These are phyloP conservation scores for Drosophila quinaria DNA, from an alignment of 2,888 invertebrate genomes.

Conservation along the genomic window DNA sequence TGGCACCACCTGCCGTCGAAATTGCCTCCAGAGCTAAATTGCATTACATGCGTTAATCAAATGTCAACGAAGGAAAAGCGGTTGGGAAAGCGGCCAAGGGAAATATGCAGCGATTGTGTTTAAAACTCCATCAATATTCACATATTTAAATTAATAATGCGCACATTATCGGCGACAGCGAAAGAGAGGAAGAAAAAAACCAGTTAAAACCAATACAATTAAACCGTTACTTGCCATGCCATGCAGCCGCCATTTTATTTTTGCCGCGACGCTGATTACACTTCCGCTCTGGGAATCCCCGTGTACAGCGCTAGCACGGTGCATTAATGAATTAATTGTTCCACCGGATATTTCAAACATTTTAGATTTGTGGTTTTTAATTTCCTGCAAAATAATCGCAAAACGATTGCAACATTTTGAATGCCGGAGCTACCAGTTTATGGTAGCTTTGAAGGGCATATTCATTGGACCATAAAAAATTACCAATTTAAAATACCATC, in stretches of 20 bases:
- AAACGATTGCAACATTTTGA: constrained; percentile 32
- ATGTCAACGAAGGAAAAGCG: constrained; percentile 43
- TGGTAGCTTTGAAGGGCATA: background rate
- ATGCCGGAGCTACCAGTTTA: background rate
- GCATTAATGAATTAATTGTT: constrained; percentile 81
- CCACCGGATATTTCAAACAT: constrained; percentile 81
- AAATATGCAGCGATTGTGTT: constrained; percentile 32
- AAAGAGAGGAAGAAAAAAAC: background rate
- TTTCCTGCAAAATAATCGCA: constrained; percentile 76
- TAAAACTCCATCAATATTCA: constrained; percentile 72
- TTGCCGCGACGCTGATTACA: constrained; percentile 66
- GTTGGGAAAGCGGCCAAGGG: background rate
- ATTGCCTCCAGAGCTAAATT: constrained; percentile 54
- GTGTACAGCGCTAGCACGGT: constrained; percentile 17
- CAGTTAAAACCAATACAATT: constrained; percentile 35
- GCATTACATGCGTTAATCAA: constrained; percentile 72
- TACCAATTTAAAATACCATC: background rate
- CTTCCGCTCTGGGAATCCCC: constrained; percentile 59
- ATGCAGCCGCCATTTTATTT: constrained; percentile 41
- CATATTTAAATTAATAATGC: constrained; percentile 75
- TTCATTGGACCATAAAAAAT: background rate
- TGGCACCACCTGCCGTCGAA: constrained; percentile 15
- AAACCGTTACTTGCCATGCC: constrained; percentile 45
- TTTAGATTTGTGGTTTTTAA: constrained; percentile 82
- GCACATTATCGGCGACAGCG: constrained; percentile 40